Base-by-base conservation (phyloP, 2,888 invertebrate genomes). In the Dynastes maya region DNA sequence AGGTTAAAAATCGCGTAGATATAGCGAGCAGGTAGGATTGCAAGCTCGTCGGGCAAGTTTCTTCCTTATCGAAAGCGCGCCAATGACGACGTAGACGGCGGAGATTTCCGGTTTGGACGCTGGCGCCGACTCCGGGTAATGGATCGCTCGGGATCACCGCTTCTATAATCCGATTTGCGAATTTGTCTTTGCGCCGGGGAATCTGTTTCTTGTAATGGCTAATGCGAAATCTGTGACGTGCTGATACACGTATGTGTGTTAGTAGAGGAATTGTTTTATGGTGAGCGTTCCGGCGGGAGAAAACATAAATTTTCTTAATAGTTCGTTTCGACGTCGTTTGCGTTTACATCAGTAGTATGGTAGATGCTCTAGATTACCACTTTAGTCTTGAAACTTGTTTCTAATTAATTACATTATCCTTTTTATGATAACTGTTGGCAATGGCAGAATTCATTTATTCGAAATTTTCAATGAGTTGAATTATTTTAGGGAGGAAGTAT, bases 91-190 rank as follows among this genome's bases (percentile, higher is more conserved):
- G 58, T 72, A 72, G 72, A 72, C 83, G 84, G 81, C 82, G 81
- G 84, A 85, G 85, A 86, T 86, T 86, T 86, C 86, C 86, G 85
- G 85, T 81, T 85, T 85, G 86, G 86, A 86, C 85, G 84, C 83
- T 84, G 87, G 87, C 87, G 87, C 87, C 87, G 86, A 85, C 81
- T 82, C 83, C 81, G 83, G 82, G 85, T 86, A 86, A 87, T 86
- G 86, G 86, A 87, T 86, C 85, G 86, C 84, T 83, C 84, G 82
- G 84, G 85, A 85, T 86, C 86, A 84, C 85, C 82, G 84, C 84
- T 85, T 85, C 84, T 87, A 72, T 72, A 87, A 87, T 87, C 86
- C 85, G 86, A 87, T 87, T 85, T 87, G 82, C 83, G 84, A 84
- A 83, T 83, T 77, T 82, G 82, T 85, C 83, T 83, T 83, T 80